phyloP scores from a whole-genome alignment of 2,888 invertebrate species.

The Eupeodes luniger region DNA sequence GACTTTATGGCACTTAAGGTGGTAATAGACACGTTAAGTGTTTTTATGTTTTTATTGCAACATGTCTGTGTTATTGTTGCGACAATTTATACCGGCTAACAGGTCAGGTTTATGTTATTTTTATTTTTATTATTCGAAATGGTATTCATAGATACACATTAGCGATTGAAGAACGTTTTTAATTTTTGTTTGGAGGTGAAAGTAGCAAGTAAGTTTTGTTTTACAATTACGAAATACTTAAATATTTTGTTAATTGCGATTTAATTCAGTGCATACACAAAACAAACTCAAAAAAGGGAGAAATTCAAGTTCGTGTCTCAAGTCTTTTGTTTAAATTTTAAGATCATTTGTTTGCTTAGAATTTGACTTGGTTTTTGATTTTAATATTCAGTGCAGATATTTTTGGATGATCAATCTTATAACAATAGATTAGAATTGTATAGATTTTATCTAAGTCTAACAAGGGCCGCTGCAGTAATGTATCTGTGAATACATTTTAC shows the following conservation, averaged over 20 bases:
- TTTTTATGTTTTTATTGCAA: slow-evolving; percentile 27
- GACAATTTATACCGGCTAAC: neutral
- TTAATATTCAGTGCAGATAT: slow-evolving; percentile 13
- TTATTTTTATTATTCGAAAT: slow-evolving; percentile 11
- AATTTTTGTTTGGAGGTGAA: slow-evolving; percentile 41
- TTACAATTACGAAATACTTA: slow-evolving; percentile 37
- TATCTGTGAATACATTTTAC: too few relatives aligned
- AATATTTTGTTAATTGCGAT: slow-evolving; percentile 24
- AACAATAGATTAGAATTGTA: neutral
- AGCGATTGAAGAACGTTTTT: slow-evolving; percentile 7
- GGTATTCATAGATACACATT: neutral
- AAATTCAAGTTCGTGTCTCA: slow-evolving; percentile 52
- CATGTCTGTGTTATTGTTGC: neutral
- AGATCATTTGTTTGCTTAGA: neutral
- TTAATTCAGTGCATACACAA: slow-evolving; percentile 19
- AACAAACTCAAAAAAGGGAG: neutral
- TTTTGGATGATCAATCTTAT: neutral
- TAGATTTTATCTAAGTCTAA: too few relatives aligned
- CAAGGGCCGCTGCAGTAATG: too few relatives aligned
- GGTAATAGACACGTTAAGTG: neutral
- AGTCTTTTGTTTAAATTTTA: slow-evolving; percentile 41
- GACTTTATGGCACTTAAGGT: neutral
- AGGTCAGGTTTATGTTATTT: neutral
- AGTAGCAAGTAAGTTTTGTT: neutral
- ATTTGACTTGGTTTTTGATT: neutral